Evolutionary conservation across 2,888 invertebrate species (phyloP), one percentile per base, ranked within the genome.

Genomic region (Drosophila setosimentum): DNA sequence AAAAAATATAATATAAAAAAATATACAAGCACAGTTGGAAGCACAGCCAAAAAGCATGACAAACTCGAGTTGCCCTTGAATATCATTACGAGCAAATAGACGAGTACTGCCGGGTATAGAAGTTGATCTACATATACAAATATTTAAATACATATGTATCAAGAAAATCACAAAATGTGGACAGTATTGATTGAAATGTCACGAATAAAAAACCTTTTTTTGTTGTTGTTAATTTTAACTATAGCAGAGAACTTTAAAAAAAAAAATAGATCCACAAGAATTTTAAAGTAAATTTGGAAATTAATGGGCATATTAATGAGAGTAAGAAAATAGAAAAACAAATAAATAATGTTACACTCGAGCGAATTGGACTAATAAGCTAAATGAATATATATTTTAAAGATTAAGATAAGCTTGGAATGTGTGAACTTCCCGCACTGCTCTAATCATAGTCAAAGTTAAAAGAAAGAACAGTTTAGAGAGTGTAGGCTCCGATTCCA

Each of bases 1-100:
- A 82, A 55, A 70, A 73, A 80, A 70, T 58, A 62, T n/a, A 45
- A 21, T 45, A 18, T 18, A 4, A 55, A 68, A 68, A 54, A 63
- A 70, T 63, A 66, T 75, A 60, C 61, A 54, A 68, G 63, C 66
- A 62, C 68, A 55, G 18, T 45, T 55, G 45, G 33, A 53, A 66
- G 24, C 27, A 21, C 40, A 67, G 55, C 8, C 59, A 60, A 37
- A 57, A 57, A 65, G 27, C 63, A 78, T 70, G 65, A 68, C 24
- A 45, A 45, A 8, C 24, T 45, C 45, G 13, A 45, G 21, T 45
- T 24, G 45, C 16, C 24, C 45, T 79, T 72, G 70, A 76, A 73
- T 78, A 55, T 50, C 77, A 78, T 74, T 24, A 66, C 45, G 21
- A 45, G 7, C 45, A 45, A 45, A 24, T 21, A 21, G 21, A 45